phyloP scores from a whole-genome alignment of 2,113 vertebrate species.

The Eupsittula cactorum region DNA sequence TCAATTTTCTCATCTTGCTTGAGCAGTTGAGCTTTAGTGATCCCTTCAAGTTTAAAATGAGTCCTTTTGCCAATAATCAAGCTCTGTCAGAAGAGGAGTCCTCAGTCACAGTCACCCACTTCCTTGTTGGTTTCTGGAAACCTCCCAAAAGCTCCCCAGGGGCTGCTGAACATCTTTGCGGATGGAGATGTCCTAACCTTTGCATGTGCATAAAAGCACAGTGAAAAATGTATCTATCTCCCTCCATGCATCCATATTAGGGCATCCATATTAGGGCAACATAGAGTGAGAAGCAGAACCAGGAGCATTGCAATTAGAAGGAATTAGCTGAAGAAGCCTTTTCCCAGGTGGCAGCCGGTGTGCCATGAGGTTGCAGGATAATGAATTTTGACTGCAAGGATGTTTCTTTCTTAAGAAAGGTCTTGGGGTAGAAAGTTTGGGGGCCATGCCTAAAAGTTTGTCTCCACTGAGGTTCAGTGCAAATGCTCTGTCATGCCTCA shows the following conservation, averaged over 20 bases:
- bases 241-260: neutral
- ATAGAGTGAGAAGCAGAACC: neutral
- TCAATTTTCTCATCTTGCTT: neutral
- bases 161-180: neutral
- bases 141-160: neutral
- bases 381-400: neutral
- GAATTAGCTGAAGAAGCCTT: neutral
- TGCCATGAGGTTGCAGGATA: neutral
- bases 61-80: neutral
- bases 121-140: neutral
- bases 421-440: neutral
- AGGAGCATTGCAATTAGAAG: neutral
- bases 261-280: neutral
- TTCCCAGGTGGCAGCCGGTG: neutral
- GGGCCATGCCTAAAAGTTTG: fast-evolving
- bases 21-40: neutral
- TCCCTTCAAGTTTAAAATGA: neutral
- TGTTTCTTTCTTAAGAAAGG: neutral
- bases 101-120: neutral
- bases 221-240: neutral
- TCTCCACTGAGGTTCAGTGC: fast-evolving
- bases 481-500: neutral
- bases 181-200: neutral
- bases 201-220: neutral
- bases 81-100: neutral